Conservation (phyloP, 2,888 invertebrate species). For the Diloba caeruleocephala region DNA sequence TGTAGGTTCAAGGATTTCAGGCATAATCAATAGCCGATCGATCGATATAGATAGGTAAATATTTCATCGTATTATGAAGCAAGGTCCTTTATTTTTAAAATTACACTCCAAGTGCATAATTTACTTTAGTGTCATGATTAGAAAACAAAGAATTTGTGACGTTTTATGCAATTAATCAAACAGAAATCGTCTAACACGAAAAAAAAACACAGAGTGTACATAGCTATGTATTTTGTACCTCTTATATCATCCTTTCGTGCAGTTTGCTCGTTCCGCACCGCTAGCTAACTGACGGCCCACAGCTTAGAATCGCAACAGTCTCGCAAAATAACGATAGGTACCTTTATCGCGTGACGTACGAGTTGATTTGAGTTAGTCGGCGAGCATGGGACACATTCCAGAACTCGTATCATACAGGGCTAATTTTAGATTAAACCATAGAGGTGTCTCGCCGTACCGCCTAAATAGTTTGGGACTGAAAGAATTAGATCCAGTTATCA, state of each 20-base stretch:
- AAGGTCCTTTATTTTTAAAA: conserved; percentile 2
- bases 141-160: conserved; percentile 13
- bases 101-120: conserved; percentile 5
- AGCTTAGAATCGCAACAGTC: conserved; percentile 23
- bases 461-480: conserved; percentile 37
- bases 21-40: conserved; percentile 20
- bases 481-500: conserved; percentile 32
- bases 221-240: conserved; percentile 22
- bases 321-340: conserved; percentile 24
- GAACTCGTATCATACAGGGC: conserved; percentile 47
- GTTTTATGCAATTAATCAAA: not conserved
- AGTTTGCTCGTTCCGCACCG: conserved; percentile 42
- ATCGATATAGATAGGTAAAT: conserved; percentile 22
- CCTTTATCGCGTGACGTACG: conserved; percentile 36
- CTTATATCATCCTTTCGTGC: conserved; percentile 52
- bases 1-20: conserved; percentile 19
- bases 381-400: conserved; percentile 55
- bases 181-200: conserved; percentile 26
- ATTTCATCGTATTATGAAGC: conserved; percentile 15
- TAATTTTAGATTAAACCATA: conserved; percentile 53
- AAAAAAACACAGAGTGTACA: conserved; percentile 23
- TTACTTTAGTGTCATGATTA: conserved; percentile 4
- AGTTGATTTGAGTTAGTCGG: conserved; percentile 41
- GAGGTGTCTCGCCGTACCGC: conserved; percentile 42
- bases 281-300: conserved; percentile 40